Evolutionary conservation across 2,888 invertebrate genomes (phyloP).

Genomic region (Abscondita cerata): DNA sequence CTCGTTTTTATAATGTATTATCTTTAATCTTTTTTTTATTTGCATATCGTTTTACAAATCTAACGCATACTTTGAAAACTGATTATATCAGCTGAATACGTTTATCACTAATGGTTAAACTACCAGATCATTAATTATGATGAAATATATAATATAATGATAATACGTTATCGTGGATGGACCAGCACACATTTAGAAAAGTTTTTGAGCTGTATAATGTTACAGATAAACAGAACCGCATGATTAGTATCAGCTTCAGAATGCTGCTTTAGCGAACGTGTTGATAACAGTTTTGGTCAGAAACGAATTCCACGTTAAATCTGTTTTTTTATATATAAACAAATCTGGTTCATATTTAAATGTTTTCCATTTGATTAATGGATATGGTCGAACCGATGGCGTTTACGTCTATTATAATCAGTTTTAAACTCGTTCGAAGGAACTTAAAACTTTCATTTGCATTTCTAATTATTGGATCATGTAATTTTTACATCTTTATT

Average conservation of each 20-base stretch:
- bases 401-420: too few species aligned
- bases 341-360: too few species aligned
- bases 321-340: not conserved
- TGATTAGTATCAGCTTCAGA: constrained; percentile 35
- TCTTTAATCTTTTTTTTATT: constrained; percentile 20
- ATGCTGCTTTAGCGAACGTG: constrained; percentile 28
- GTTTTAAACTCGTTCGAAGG: too few species aligned
- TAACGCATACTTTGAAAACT: constrained; percentile 25
- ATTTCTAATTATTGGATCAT: too few species aligned
- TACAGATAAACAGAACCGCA: constrained; percentile 34
- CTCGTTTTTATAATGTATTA: constrained; percentile 12
- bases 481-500: too few species aligned
- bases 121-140: constrained; percentile 44
- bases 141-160: constrained; percentile 47
- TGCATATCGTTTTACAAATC: constrained; percentile 28
- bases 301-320: constrained; percentile 16
- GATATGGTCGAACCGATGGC: too few species aligned
- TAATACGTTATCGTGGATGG: constrained; percentile 41
- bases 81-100: constrained; percentile 36
- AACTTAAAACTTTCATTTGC: too few species aligned
- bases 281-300: constrained; percentile 30
- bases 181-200: constrained; percentile 41
- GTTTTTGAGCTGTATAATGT: constrained; percentile 39
- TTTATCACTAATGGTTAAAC: constrained; percentile 35
- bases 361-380: too few species aligned